Conservation (phyloP, 1,140 invertebrate genomes). For the Akabosia matsudoensis region DNA sequence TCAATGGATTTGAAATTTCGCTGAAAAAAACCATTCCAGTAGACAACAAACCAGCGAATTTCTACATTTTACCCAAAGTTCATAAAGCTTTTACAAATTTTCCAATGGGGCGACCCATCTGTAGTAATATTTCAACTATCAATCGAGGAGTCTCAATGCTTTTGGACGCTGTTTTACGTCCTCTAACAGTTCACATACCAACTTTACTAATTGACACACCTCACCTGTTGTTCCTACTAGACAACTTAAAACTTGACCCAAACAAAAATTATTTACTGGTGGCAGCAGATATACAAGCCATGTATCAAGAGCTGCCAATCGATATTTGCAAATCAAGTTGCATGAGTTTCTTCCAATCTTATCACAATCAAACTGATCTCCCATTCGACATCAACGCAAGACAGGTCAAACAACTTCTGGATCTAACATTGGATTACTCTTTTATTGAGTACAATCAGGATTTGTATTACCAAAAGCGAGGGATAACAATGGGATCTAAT, state of each 20-base stretch:
- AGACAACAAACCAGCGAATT: not conserved
- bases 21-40: not conserved
- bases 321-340: not conserved
- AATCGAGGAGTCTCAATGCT: not conserved
- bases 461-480: not conserved
- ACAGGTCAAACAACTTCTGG: not conserved
- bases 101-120: not conserved
- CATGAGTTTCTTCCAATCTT: not conserved
- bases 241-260: not conserved
- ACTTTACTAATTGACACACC: slow-evolving; percentile 1
- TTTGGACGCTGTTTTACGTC: not conserved
- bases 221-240: not conserved
- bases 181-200: not conserved
- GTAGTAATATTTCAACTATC: not conserved
- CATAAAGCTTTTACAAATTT: slow-evolving; percentile 1
- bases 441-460: not conserved
- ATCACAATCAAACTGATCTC: not conserved
- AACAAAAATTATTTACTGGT: slow-evolving; percentile 5
- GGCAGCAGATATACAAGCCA: not conserved
- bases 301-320: slow-evolving; percentile 1
- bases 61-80: slow-evolving; percentile 20
- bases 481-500: slow-evolving; percentile 8
- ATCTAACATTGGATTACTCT: slow-evolving; percentile 2
- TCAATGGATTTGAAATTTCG: not conserved
- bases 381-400: not conserved